A percentile compares a stretch with the other conserved stretches of the same genome.
Evolutionary conservation across 2,797 vertebrate species (phyloP).

Genomic region (Enoplosus armatus): DNA sequence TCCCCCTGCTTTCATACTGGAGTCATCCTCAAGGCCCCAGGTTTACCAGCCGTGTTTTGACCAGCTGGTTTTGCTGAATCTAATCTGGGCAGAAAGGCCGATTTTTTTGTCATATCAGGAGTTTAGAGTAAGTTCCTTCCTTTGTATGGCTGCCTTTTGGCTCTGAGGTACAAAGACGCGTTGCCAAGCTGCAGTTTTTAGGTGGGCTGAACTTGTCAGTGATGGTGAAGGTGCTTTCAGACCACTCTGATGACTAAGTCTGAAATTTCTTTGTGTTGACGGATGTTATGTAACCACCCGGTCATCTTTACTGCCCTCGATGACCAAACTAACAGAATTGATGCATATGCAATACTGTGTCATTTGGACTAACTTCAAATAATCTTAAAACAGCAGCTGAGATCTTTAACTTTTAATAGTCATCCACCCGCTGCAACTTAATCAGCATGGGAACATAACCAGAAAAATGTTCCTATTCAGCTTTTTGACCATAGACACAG

Average conservation of each 20-base stretch:
- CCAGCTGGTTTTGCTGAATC: constrained; percentile 26
- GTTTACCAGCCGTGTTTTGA: constrained; percentile 48
- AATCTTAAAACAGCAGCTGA: constrained; percentile 26
- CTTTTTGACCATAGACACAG: background rate
- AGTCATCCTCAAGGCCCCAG: constrained; percentile 42
- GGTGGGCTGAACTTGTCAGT: constrained; percentile 24
- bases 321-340: constrained; percentile 25
- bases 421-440: constrained; percentile 32
- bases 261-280: constrained; percentile 23
- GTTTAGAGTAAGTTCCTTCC: constrained; percentile 10
- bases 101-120: constrained; percentile 25
- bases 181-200: constrained; percentile 43
- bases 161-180: constrained; percentile 11
- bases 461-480: background rate
- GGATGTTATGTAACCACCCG: constrained; percentile 39
- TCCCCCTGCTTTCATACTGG: constrained; percentile 22
- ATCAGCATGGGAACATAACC: constrained; percentile 3
- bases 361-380: constrained; percentile 3
- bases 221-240: constrained; percentile 21
- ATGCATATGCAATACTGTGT: constrained; percentile 35
- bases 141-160: constrained; percentile 14
- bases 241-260: constrained; percentile 45
- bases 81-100: constrained; percentile 18
- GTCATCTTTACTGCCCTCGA: constrained; percentile 35
- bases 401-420: constrained; percentile 31